phyloP scores from a whole-genome alignment of 2,797 vertebrate genomes.

The Simalia tracyae region DNA sequence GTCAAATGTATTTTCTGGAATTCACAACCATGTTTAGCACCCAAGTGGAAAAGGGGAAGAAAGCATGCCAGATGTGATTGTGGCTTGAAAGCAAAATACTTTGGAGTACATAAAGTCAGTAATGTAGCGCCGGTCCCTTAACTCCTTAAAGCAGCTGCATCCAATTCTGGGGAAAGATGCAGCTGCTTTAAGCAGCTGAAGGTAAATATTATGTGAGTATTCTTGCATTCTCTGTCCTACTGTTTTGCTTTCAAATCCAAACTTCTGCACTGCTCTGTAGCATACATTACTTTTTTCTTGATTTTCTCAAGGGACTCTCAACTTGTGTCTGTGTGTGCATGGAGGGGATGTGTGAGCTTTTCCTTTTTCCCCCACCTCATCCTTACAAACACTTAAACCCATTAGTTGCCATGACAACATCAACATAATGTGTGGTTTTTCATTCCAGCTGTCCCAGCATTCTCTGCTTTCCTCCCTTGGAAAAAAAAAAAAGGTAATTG shows the following conservation, averaged over 20 bases:
- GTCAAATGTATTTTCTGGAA: constrained; percentile 28
- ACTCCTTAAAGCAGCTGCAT: not conserved
- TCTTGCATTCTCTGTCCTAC: not conserved
- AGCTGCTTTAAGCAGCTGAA: not conserved
- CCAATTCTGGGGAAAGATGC: not conserved
- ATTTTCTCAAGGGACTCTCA: constrained; percentile 23
- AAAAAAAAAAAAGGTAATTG: not conserved
- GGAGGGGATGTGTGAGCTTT: not conserved
- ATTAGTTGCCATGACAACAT: constrained; percentile 35
- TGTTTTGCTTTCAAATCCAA: not conserved
- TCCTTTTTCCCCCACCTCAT: constrained; percentile 9
- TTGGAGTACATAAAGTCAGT: constrained; percentile 6
- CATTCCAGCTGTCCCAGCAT: not conserved
- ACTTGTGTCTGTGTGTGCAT: not conserved
- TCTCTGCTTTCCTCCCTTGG: not conserved
- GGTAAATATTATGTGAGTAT: not conserved
- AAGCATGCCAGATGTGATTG: not conserved
- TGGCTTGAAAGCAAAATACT: not conserved
- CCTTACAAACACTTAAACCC: not conserved
- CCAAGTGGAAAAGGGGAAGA: constrained; percentile 11
- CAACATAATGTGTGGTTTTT: constrained; percentile 3
- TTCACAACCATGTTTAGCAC: not conserved
- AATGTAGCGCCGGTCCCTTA: not conserved
- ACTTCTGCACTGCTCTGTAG: not conserved
- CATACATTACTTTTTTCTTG: not conserved